Conservation (phyloP, 2,888 invertebrate genomes). For the Mesochorus sp. region DNA sequence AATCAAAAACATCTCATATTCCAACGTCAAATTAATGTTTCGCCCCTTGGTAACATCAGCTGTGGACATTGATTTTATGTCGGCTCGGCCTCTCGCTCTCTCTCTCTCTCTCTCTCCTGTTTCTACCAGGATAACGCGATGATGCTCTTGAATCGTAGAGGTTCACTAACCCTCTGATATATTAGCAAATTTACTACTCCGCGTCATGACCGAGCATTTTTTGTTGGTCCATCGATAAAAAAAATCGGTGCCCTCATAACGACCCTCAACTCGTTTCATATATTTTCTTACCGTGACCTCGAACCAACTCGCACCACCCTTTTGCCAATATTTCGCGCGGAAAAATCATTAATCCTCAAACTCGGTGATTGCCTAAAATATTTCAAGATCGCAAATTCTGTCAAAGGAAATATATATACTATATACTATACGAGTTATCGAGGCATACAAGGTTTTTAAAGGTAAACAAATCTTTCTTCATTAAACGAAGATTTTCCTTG, state of each 20-base stretch:
- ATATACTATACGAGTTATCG: background rate
- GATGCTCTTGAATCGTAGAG: conserved; percentile 34
- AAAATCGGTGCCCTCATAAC: conserved; percentile 44
- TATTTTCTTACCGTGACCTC: background rate
- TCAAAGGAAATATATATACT: background rate
- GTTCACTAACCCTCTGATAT: conserved; percentile 55
- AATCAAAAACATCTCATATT: conserved; percentile 12
- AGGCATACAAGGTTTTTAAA: background rate
- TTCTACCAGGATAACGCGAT: conserved; percentile 1
- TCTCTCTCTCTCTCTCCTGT: conserved; percentile 11
- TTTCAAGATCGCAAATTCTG: background rate
- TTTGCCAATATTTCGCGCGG: background rate
- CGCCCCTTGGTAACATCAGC: conserved; percentile 35
- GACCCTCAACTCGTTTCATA: conserved; percentile 3
- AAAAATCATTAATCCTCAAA: conserved; percentile 50
- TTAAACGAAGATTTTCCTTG: background rate
- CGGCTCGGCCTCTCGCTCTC: conserved; percentile 20
- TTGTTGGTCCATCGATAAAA: conserved; percentile 31
- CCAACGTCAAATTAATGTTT: conserved; percentile 40
- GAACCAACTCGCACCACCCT: background rate
- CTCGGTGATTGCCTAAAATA: background rate
- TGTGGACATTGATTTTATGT: conserved; percentile 57
- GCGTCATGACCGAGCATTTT: conserved; percentile 31
- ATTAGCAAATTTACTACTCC: conserved; percentile 45
- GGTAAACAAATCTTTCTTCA: background rate